Base-by-base conservation (phyloP, 1,140 invertebrate species). In the Drosophila burlai region DNA sequence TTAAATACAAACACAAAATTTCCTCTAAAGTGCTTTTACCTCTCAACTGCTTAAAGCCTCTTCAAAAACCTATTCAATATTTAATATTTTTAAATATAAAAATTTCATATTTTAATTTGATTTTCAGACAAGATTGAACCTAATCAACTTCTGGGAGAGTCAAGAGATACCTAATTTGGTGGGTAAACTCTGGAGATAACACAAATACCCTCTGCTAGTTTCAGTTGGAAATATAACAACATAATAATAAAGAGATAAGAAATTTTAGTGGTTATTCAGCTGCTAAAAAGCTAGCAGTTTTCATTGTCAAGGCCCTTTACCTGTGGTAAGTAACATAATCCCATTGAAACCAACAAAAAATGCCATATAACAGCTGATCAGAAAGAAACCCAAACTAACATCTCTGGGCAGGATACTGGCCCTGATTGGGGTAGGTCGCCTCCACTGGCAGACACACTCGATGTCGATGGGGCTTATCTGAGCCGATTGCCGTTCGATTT, bases 401-500 rank as follows among this genome's bases (percentile, higher is more conserved):
- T 10, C 36, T 26, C 54, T 57, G 21, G 21, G 0, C 21, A 24
- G 13, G 18, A 16, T 16, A 21, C 50, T 21, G 29, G 1, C 16
- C 5, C 10, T 10, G 49, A 52, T 52, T 71, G 67, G 11, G 67
- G n/a, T 57, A 71, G 67, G 67, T 71, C 64, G 15, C 9, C 21
- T 9, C n/a, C 38, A 31, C 15, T n/a, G 13, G 15, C 49, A 74
- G 46, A 54, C 74, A 47, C 24, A 15, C 26, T 54, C 9, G 11
- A 40, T n/a, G 10, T 42, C 9, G 6, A 34, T 36, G 13, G 10
- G 40, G 2, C 60, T 66, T 76, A 76, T 76, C 72, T 6, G 9
- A 29, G 29, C 24, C 15, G 67, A 73, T 45, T 52, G 34, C 40
- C 38, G 16, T 36, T 76, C 31, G 42, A 67, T 76, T 76, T 76